These are phyloP conservation scores for Melanotus villosus DNA, from an alignment of 2,888 invertebrate genomes.

Conservation along the genomic window DNA sequence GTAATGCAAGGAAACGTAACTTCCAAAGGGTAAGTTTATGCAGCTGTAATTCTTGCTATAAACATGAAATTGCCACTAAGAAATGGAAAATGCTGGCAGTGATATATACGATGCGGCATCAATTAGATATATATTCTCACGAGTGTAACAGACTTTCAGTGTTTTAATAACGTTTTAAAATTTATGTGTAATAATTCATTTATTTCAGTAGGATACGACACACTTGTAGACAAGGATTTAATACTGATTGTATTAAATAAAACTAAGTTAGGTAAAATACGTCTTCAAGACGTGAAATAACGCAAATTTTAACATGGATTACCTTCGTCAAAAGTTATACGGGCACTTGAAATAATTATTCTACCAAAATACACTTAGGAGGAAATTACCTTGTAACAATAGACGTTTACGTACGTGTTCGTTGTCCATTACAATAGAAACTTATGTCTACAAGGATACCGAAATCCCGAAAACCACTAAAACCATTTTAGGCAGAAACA, in stretches of 20 bases:
- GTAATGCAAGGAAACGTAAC: slow-evolving; percentile 33
- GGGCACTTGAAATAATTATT: background rate
- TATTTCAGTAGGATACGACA: too few relatives aligned
- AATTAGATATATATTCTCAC: background rate
- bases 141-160: background rate
- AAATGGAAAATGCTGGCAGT: slow-evolving; percentile 35
- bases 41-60: slow-evolving; percentile 36
- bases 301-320: too few relatives aligned
- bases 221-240: too few relatives aligned
- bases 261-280: too few relatives aligned
- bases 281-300: too few relatives aligned
- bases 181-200: too few relatives aligned
- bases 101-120: slow-evolving; percentile 6
- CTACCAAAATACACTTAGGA: background rate
- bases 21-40: slow-evolving; percentile 42
- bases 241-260: too few relatives aligned
- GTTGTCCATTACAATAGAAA: background rate
- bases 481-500: too few relatives aligned
- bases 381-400: slow-evolving; percentile 3
- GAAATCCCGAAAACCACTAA: too few relatives aligned
- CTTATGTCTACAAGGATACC: too few relatives aligned
- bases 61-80: slow-evolving; percentile 36
- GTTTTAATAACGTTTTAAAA: too few relatives aligned
- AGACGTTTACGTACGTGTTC: background rate
- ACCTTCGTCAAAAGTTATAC: background rate